phyloP scores from a whole-genome alignment of 2,113 vertebrate genomes.

The Pangasianodon hypophthalmus region DNA sequence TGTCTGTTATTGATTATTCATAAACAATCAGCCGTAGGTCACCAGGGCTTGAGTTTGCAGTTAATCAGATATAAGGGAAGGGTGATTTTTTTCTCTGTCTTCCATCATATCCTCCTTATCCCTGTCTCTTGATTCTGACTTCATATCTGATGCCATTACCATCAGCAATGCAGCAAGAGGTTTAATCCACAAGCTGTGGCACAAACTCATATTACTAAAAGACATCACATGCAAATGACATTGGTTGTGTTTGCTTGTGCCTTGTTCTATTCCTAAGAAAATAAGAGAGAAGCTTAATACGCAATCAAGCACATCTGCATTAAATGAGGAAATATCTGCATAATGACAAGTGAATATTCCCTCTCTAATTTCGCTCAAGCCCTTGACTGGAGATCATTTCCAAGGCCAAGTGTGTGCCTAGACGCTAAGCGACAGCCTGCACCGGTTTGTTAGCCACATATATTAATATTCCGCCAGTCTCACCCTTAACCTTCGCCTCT shows the following conservation, averaged over 20 bases:
- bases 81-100: slow-evolving; percentile 54
- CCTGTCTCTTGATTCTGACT: slow-evolving; percentile 51
- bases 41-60: slow-evolving; percentile 20
- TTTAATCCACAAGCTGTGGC: not conserved
- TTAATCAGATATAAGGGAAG: slow-evolving; percentile 54
- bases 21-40: slow-evolving; percentile 52
- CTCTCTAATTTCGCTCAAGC: slow-evolving; percentile 31
- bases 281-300: not conserved
- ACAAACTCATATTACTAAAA: not conserved
- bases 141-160: slow-evolving; percentile 4
- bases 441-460: slow-evolving; percentile 62
- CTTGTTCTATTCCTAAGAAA: not conserved
- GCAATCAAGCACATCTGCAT: not conserved
- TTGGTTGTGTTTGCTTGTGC: not conserved
- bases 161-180: not conserved
- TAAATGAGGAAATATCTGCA: slow-evolving; percentile 31
- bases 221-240: not conserved
- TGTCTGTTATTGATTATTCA: slow-evolving; percentile 55
- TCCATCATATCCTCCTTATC: slow-evolving; percentile 54
- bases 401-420: slow-evolving; percentile 49
- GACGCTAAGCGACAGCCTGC: slow-evolving; percentile 42
- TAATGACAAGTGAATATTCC: slow-evolving; percentile 28
- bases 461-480: slow-evolving; percentile 55
- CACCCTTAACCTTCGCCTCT: slow-evolving; percentile 60
- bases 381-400: slow-evolving; percentile 40